These are phyloP conservation scores for Rhodinocichla rosea DNA, from an alignment of 2,113 vertebrate species.

Conservation along the genomic window DNA sequence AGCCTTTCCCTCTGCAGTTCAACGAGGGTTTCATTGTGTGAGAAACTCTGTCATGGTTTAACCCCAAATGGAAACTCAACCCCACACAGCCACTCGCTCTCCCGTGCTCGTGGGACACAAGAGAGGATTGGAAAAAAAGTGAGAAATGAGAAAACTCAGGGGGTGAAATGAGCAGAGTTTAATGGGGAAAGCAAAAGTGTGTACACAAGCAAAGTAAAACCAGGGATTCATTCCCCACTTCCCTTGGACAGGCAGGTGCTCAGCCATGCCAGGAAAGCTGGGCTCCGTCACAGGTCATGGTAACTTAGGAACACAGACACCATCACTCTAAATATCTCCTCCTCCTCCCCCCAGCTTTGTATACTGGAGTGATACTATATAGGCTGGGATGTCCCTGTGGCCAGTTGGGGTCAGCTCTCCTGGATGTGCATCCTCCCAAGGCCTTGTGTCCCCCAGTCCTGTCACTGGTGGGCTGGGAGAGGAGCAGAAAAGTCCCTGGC, in stretches of 20 bases:
- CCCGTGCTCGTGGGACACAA: not conserved
- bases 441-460: not conserved
- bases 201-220: not conserved
- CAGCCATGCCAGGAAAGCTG: not conserved
- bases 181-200: not conserved
- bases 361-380: rapidly evolving
- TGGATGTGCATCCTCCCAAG: not conserved
- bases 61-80: not conserved
- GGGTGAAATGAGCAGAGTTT: not conserved
- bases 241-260: not conserved
- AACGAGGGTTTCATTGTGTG: not conserved
- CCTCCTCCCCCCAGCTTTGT: not conserved
- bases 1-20: not conserved
- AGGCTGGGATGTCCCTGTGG: not conserved
- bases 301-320: rapidly evolving
- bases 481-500: not conserved
- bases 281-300: not conserved
- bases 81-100: rapidly evolving
- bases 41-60: not conserved
- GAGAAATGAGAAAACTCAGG: not conserved
- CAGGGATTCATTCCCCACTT: not conserved
- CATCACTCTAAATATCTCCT: not conserved
- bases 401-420: not conserved
- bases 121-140: not conserved
- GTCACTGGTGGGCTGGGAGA: not conserved